These are phyloP conservation scores for Perca schrenkii DNA, from an alignment of 2,113 vertebrate species.

Conservation along the genomic window DNA sequence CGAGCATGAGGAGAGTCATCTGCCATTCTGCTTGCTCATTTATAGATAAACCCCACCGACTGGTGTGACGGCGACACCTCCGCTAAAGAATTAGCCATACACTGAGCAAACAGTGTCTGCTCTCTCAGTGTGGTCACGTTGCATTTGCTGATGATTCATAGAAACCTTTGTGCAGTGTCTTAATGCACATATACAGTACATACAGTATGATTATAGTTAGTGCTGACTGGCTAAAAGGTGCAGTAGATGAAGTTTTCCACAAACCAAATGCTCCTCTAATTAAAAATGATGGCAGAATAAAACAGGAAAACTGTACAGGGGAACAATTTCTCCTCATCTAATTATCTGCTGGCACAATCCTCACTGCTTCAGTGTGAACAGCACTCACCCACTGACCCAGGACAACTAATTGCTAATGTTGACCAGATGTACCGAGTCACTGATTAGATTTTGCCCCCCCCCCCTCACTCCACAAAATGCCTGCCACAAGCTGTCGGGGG, in stretches of 20 bases:
- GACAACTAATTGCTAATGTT: constrained; percentile 71
- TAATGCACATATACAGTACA: not conserved
- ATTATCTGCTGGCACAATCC: constrained; percentile 59
- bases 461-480: constrained; percentile 22
- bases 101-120: not conserved
- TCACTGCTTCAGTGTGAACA: constrained; percentile 63
- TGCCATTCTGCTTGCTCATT: constrained; percentile 62
- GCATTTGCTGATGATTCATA: not conserved
- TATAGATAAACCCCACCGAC: constrained; percentile 53
- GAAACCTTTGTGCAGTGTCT: not conserved
- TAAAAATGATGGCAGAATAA: constrained; percentile 28
- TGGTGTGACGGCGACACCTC: constrained; percentile 36
- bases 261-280: constrained; percentile 23
- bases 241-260: constrained; percentile 3
- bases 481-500: constrained; percentile 61
- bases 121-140: not conserved
- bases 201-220: not conserved
- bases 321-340: constrained; percentile 53
- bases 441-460: constrained; percentile 65
- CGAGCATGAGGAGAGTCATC: constrained; percentile 56
- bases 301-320: not conserved
- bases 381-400: constrained; percentile 69
- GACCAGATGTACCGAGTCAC: constrained; percentile 74
- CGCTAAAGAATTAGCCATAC: constrained; percentile 38
- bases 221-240: not conserved